Evolutionary conservation across 2,113 vertebrate genomes (phyloP), one percentile per base, ranked within the genome.

Genomic region (Halichoeres trimaculatus): DNA sequence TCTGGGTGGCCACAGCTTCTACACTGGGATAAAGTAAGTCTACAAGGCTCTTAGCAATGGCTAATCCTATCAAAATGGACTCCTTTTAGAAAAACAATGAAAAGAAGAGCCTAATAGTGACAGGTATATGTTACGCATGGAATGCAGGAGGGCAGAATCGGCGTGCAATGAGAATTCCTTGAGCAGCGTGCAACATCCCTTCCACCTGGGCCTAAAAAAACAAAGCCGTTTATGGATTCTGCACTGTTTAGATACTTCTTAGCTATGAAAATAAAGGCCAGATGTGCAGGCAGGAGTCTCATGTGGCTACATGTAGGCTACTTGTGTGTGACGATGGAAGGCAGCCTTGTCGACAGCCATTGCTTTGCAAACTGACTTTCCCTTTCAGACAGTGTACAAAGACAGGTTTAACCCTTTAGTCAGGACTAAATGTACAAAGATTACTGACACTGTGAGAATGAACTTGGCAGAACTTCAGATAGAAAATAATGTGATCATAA

Each of bases 1-100:
- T 90, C 76, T 94, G 93, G 92, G 93, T 93, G 93, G 94, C 86
- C 93, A 26, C 14, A 19, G 85, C 84, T 81, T 85, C 84, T 86
- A 85, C 86, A 83, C 92, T 90, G 86, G 91, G 90, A 81, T 87
- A 89, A 87, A 90, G 86, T 91, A 92, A 93, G 88, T 91, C 91
- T 91, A 56, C 89, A 91, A 90, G 87, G 72, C 90, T 85, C 80
- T 88, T 68, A 81, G 91, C 89, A 88, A 85, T 79, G 77, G 84
- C 77, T 93, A 94, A 94, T 94, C 93, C 91, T 86, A 92, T 93
- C 89, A 93, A 94, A 93, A 93, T 93, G 78, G 88, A 93, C 90
- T 92, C 84, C 89, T 90, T 85, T 89, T 80, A 88, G 83, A 85
- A 87, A 88, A 91, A 92, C 89, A 93, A 92, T 85, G 80, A 85